Conservation (phyloP, 2,888 invertebrate species). For the Endomychus coccineus region DNA sequence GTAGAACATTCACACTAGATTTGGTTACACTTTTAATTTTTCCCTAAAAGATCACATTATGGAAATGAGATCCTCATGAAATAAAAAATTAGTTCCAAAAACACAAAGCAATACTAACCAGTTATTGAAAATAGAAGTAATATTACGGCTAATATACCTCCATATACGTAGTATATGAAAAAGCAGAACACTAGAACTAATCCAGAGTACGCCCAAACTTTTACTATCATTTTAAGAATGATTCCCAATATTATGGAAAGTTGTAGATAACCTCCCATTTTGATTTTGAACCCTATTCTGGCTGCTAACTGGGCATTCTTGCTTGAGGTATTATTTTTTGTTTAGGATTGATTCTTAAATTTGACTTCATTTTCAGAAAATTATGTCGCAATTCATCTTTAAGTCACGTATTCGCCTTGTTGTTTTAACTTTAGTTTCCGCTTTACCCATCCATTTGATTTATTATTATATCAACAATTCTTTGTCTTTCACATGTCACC, state of each 20-base stretch:
- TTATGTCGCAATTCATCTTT: no score
- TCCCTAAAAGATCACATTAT: neutral
- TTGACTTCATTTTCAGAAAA: no score
- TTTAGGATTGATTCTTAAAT: no score
- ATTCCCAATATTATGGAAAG: slow-evolving; percentile 41
- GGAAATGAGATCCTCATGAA: neutral
- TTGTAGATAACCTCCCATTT: slow-evolving; percentile 40
- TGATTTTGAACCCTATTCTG: no score
- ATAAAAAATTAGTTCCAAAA: neutral
- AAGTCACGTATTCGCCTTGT: no score
- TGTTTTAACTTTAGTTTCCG: no score
- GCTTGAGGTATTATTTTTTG: no score
- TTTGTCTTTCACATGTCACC: no score
- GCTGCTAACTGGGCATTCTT: no score
- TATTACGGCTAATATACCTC: slow-evolving; percentile 63
- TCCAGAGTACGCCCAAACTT: slow-evolving; percentile 72
- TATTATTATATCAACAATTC: no score
- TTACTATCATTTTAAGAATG: slow-evolving; percentile 52
- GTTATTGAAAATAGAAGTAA: slow-evolving; percentile 63
- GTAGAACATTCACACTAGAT: no score
- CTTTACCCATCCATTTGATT: no score
- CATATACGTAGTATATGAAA: slow-evolving; percentile 76
- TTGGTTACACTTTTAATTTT: neutral
- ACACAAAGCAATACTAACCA: slow-evolving; percentile 48
- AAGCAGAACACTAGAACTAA: slow-evolving; percentile 67